Evolutionary conservation across 2,888 invertebrate species (phyloP), one percentile per base, ranked within the genome.

Genomic region (Diarsia brunnea): DNA sequence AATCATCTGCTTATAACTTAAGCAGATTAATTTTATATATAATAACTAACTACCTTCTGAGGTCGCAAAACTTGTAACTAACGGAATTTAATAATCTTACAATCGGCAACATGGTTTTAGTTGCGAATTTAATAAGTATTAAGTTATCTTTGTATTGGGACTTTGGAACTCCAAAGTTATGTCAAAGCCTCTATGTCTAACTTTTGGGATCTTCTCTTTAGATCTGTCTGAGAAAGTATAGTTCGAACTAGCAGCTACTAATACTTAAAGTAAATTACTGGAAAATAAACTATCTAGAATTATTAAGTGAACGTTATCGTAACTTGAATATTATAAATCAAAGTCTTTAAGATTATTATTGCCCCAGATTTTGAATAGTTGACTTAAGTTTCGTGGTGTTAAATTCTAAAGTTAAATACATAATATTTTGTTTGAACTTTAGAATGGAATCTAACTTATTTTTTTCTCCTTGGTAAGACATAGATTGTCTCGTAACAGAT

Each of bases 141-240:
- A 84, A 85, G 85, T 85, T 87, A 85, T 88, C 89, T 90, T 90
- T 89, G 89, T 89, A 86, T 83, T 74, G 79, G 75, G 77, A 81
- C 84, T 87, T 86, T 72, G 65, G 72, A 90, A 88, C 85, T 88
- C 78, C 75, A 51, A 89, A 90, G 90, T 88, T 87, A 81, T 74
- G 78, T 84, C 84, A 82, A 89, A 89, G 85, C 75, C 75, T 68
- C 64, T 84, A 65, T 73, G 71, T 78, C 63, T 82, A 79, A 84
- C 84, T 82, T 75, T 76, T 84, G 38, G 70, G 82, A 88, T 84
- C 81, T 88, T 79, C 66, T 47, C 61, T 12, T 76, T 47, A 70
- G 76, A 86, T 79, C 84, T 86, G 64, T 70, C 43, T 38, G 19
- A 19, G 78, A 84, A 81, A 83, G 78, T 77, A 24, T 61, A 61